Conservation (phyloP, 2,888 invertebrate species). For the Sesia bembeciformis region DNA sequence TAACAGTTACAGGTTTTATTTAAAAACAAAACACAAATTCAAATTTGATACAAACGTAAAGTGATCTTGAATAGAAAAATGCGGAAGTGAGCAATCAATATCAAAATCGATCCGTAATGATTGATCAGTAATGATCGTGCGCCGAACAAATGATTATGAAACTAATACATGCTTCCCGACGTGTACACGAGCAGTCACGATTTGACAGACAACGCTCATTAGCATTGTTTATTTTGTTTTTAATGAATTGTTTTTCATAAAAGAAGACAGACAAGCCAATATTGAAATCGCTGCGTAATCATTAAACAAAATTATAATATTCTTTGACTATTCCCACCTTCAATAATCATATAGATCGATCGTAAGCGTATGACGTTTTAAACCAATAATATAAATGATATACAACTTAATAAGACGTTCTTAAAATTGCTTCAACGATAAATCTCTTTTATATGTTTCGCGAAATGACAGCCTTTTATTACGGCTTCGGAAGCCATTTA, state of each 20-base stretch:
- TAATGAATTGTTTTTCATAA: constrained; percentile 28
- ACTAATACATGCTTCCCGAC: constrained; percentile 27
- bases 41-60: constrained; percentile 14
- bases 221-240: constrained; percentile 56
- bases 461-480: constrained; percentile 35
- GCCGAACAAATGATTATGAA: constrained; percentile 59
- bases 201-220: constrained; percentile 46
- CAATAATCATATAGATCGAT: neutral
- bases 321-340: too few species aligned
- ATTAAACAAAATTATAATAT: neutral
- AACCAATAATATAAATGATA: neutral
- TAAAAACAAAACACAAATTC: constrained; percentile 27
- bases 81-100: constrained; percentile 66
- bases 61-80: constrained; percentile 29
- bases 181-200: constrained; percentile 17
- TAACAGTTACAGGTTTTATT: neutral
- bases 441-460: constrained; percentile 50
- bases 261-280: constrained; percentile 6
- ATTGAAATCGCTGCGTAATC: neutral
- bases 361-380: neutral
- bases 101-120: constrained; percentile 43
- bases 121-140: constrained; percentile 40
- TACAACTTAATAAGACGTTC: neutral
- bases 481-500: constrained; percentile 43
- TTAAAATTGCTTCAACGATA: constrained; percentile 19